These are phyloP conservation scores for Philantomba maxwellii DNA, from an alignment of 2,113 vertebrate species.

Conservation along the genomic window DNA sequence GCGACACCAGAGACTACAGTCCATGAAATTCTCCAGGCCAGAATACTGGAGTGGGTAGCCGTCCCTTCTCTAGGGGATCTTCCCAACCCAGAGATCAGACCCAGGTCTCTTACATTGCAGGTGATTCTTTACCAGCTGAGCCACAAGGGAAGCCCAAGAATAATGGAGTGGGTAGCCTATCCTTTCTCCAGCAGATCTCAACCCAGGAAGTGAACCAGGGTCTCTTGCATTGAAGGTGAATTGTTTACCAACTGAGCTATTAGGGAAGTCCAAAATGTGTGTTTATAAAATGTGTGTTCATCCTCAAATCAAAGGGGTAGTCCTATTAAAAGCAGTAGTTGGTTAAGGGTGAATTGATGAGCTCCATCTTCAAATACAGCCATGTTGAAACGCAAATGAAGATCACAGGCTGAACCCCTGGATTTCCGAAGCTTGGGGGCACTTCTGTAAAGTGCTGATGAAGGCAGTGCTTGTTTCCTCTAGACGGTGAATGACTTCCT, in stretches of 20 bases:
- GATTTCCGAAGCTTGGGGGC: background rate
- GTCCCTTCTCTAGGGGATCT: background rate
- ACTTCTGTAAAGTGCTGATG: background rate
- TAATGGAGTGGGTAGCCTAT: background rate
- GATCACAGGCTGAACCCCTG: accelerated
- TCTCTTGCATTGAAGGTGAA: background rate
- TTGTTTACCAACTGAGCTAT: background rate
- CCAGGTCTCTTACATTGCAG: background rate
- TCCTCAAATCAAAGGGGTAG: background rate
- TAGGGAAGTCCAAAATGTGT: background rate
- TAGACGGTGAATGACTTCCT: background rate
- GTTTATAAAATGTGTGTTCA: background rate
- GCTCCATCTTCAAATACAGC: background rate
- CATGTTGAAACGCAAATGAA: background rate
- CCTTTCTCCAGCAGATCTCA: background rate
- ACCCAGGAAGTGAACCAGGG: background rate
- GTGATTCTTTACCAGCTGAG: background rate
- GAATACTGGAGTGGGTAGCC: background rate
- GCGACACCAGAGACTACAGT: background rate
- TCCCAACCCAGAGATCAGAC: background rate
- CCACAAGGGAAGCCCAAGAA: background rate
- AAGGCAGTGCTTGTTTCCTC: background rate
- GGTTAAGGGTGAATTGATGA: background rate
- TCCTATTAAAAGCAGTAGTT: background rate
- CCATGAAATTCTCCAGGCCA: background rate